Conservation (phyloP, 2,888 invertebrate genomes). For the Amphipyra berbera region DNA sequence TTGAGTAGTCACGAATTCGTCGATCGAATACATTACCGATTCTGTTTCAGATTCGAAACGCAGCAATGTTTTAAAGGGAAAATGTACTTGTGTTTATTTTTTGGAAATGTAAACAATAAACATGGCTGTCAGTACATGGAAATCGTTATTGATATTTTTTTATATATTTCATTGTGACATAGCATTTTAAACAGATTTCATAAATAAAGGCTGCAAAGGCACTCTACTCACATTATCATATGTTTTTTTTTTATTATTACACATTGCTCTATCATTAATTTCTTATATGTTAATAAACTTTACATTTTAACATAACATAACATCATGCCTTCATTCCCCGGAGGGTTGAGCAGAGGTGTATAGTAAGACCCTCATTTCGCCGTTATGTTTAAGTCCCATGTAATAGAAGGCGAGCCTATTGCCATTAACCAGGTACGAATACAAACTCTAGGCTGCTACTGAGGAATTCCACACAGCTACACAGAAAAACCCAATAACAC, state of each 20-base stretch:
- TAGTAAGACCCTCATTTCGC: too few species aligned
- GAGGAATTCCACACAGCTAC: too few species aligned
- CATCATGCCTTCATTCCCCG: too few species aligned
- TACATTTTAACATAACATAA: too few species aligned
- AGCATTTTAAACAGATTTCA: slow-evolving; percentile 15
- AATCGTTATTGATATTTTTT: slow-evolving; percentile 24
- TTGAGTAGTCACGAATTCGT: slow-evolving; percentile 70
- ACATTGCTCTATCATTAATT: background rate
- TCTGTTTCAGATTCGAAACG: slow-evolving; percentile 70
- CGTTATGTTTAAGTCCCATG: too few species aligned
- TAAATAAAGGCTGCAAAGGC: slow-evolving; percentile 1
- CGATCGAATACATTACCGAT: slow-evolving; percentile 74
- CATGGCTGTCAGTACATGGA: slow-evolving; percentile 23
- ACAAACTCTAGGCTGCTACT: too few species aligned
- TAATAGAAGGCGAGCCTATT: too few species aligned
- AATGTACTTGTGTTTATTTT: slow-evolving; percentile 61
- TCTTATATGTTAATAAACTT: too few species aligned
- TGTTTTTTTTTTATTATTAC: background rate
- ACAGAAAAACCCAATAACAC: too few species aligned
- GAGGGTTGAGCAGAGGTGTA: too few species aligned
- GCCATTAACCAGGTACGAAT: too few species aligned
- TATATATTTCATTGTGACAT: slow-evolving; percentile 5
- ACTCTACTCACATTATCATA: background rate
- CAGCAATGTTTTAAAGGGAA: slow-evolving; percentile 57
- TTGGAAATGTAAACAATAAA: slow-evolving; percentile 47